Percentiles rank a stretch among this genome's conserved stretches.
Evolutionary conservation across 2,888 invertebrate species (phyloP).

Genomic region (Archips crataeganus): DNA sequence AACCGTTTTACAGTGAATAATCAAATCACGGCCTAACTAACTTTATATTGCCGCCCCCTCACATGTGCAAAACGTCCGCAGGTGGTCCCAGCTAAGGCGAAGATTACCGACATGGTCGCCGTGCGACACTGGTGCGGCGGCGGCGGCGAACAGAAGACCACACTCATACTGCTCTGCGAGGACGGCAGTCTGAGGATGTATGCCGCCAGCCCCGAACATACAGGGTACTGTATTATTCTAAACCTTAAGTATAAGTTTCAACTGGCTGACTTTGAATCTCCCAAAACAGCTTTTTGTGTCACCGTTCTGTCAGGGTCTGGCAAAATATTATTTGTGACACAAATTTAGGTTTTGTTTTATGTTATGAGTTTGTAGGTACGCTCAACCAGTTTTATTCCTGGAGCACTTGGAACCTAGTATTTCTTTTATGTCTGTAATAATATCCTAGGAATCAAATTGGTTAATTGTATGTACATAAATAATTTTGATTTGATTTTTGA

Average conservation of each 20-base stretch:
- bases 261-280: neutral
- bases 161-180: constrained; percentile 96
- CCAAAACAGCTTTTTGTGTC: no score
- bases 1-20: no score
- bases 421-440: no score
- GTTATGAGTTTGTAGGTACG: no score
- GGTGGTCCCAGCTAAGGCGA: constrained; percentile 94
- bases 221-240: constrained; percentile 78
- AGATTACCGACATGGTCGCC: constrained; percentile 98
- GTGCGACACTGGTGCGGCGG: constrained; percentile 94
- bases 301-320: no score
- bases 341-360: no score
- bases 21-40: no score
- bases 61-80: constrained; percentile 44
- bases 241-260: neutral
- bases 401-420: no score
- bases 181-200: constrained; percentile 98
- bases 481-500: neutral
- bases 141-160: constrained; percentile 93
- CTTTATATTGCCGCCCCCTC: neutral
- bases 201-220: constrained; percentile 94
- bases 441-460: no score
- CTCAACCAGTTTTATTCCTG: no score
- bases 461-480: neutral
- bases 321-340: no score